These are phyloP conservation scores for Drosophila simulans DNA, from an alignment of 1,140 invertebrate genomes.

Conservation along the genomic window DNA sequence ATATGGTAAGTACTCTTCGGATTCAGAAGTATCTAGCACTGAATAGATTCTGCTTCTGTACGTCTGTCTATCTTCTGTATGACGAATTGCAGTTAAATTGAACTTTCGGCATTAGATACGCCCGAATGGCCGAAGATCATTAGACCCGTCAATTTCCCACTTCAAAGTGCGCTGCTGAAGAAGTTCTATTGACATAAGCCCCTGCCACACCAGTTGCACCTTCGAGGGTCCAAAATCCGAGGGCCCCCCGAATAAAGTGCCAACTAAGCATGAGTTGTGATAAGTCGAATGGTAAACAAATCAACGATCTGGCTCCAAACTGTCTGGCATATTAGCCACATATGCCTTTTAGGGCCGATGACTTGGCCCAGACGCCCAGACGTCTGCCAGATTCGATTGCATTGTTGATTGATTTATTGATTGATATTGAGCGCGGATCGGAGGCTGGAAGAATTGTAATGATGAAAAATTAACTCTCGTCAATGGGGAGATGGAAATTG, in stretches of 20 bases:
- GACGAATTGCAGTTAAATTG: conserved; percentile 49
- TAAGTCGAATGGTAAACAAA: conserved; percentile 77
- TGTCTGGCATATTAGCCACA: conserved; percentile 80
- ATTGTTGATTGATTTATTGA: conserved; percentile 83
- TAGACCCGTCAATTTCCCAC: conserved; percentile 73
- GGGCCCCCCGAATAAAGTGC: conserved; percentile 54
- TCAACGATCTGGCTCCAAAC: conserved; percentile 77
- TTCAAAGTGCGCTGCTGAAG: conserved; percentile 75
- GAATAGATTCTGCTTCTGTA: neutral
- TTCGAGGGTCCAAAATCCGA: neutral
- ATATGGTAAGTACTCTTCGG: neutral
- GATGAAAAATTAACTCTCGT: conserved; percentile 84
- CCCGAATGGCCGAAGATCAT: conserved; percentile 48
- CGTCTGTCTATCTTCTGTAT: conserved; percentile 1
- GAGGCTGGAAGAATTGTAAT: conserved; percentile 60
- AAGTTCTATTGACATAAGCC: conserved; percentile 77
- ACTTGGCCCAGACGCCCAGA: conserved; percentile 48
- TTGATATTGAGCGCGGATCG: conserved; percentile 25
- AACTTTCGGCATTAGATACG: conserved; percentile 22
- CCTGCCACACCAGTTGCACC: conserved; percentile 29
- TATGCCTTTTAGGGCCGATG: conserved; percentile 44
- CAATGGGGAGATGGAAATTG: conserved; percentile 48
- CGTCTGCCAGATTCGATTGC: conserved; percentile 57
- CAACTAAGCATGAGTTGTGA: conserved; percentile 83
- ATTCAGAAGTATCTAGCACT: neutral